These are phyloP conservation scores for Camarhynchus parvulus DNA, from an alignment of 2,113 vertebrate species.

Conservation along the genomic window DNA sequence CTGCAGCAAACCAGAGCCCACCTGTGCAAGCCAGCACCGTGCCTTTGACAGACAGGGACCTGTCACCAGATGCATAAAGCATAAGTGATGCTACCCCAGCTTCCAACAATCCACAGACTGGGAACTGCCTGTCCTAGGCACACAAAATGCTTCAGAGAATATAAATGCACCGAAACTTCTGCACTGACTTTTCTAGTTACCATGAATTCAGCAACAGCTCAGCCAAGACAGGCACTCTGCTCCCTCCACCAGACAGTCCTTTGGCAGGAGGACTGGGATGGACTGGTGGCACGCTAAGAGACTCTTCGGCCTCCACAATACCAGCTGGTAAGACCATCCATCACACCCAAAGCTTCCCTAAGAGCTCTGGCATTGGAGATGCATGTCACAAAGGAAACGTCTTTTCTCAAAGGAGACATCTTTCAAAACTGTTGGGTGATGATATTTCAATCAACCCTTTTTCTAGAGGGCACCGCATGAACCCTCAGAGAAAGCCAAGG, in stretches of 20 bases:
- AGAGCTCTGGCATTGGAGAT: not conserved
- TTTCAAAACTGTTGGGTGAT: not conserved
- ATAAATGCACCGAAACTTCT: not conserved
- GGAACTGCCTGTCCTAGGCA: not conserved
- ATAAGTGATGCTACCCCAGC: not conserved
- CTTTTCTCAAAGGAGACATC: not conserved
- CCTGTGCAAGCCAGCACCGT: rapidly evolving
- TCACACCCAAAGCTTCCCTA: not conserved
- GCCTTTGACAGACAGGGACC: not conserved
- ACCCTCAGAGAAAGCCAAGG: not conserved
- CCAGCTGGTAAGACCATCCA: rapidly evolving
- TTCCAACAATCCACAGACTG: rapidly evolving
- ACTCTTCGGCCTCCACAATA: not conserved
- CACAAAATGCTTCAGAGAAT: not conserved
- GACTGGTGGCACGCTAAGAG: rapidly evolving
- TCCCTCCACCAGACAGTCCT: not conserved
- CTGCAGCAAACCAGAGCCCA: not conserved
- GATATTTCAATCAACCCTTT: not conserved
- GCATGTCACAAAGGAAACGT: rapidly evolving
- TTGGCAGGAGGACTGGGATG: not conserved
- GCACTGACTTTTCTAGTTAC: not conserved
- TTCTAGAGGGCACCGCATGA: not conserved
- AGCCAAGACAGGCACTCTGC: not conserved
- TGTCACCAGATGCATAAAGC: not conserved
- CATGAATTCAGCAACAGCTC: not conserved